Base-by-base conservation (phyloP, 2,113 vertebrate species). In the Cardinalis cardinalis region DNA sequence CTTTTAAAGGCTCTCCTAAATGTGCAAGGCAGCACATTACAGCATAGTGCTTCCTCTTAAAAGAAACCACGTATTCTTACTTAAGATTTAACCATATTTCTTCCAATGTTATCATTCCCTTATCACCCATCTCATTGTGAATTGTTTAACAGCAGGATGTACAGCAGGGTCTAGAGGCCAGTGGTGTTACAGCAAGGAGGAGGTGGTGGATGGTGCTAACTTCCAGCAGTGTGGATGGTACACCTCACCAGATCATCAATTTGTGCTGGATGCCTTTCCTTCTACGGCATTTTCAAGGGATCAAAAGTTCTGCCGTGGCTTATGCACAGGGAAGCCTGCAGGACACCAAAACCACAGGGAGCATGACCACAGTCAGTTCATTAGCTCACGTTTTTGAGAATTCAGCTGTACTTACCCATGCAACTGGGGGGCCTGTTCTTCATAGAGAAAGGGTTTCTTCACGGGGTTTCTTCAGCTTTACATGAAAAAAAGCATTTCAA, bases 301-400 rank as follows among this genome's bases (percentile, higher is more conserved):
- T 97, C 95, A 96, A 90, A 93, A 87, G 38, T 36, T 95, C 97
- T 95, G 55, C 95, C 93, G 87, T 94, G 90, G 85, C 38, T 80
- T 92, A 95, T 24, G 80, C 75, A 87, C 52, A 21, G 92, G 88
- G 55, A 68, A 75, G 73, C 60, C 94, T 96, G 89, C 88, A 60
- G 69, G 85, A 90, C 16, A 43, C 34, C 89, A 94, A 84, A 83
- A 82, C 56, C 86, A 65, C 59, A 75, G 88, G 84, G 86, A 93
- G 5, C 52, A 19, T 87, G 69, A 48, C 84, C 7, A 4, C 76
- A 94, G 95, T 96, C 88, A 81, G 89, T 46, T 49, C 15, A 4
- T 53, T 60, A 41, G 4, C 11, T 88, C 59, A 81, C 2, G 12
- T 23, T 61, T 69, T 69, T 86, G 80, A 83, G 28, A 17, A 49